Conservation (phyloP, 2,888 invertebrate genomes). For the Oxytorus armatus region DNA sequence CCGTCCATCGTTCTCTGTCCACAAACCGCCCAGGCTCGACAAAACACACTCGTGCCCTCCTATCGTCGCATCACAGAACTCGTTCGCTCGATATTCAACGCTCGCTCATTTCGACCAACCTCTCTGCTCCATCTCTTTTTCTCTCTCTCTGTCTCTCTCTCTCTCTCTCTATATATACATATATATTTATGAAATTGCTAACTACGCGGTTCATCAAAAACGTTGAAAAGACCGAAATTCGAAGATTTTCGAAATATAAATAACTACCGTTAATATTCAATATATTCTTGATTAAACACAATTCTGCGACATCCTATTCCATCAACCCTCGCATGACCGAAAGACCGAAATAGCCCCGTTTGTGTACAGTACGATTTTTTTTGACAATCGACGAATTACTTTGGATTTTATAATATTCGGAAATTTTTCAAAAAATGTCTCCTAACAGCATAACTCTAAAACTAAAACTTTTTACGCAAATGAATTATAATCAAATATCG, state of each 20-base stretch:
- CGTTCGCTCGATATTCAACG: constrained; percentile 58
- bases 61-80: constrained; percentile 29
- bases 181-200: constrained; percentile 7
- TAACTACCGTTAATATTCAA: no score
- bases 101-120: constrained; percentile 40
- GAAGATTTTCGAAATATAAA: no score
- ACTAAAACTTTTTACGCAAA: no score
- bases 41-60: constrained; percentile 54
- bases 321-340: no score
- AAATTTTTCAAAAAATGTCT: neutral
- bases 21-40: constrained; percentile 23
- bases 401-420: neutral
- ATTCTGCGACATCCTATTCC: no score
- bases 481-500: no score
- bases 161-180: neutral
- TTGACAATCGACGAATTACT: neutral
- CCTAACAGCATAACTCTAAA: no score
- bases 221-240: no score
- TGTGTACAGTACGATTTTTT: neutral
- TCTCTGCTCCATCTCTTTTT: neutral
- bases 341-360: no score
- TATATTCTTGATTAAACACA: no score
- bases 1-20: constrained; percentile 23
- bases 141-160: neutral
- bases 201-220: neutral